These are phyloP conservation scores for Proisotoma minuta DNA, from an alignment of 2,888 invertebrate genomes.

Conservation along the genomic window DNA sequence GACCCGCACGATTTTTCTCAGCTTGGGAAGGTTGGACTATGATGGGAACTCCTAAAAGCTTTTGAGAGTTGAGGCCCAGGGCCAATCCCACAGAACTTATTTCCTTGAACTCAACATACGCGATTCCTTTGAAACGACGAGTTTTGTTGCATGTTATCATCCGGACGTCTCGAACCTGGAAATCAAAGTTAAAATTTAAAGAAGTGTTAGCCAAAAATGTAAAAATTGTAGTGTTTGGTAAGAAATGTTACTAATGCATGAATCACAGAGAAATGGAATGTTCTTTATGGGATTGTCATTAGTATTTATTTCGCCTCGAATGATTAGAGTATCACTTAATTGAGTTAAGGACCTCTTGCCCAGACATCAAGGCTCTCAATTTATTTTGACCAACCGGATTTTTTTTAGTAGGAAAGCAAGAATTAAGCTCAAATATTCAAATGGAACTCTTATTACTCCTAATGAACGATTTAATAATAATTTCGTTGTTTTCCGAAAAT, in stretches of 20 bases:
- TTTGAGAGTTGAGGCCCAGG: slow-evolving; percentile 90
- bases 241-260: no score
- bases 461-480: neutral
- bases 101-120: slow-evolving; percentile 99
- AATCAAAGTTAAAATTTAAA: no score
- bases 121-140: slow-evolving; percentile 95
- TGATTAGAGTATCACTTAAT: no score
- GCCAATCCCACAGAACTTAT: slow-evolving; percentile 95
- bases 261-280: no score
- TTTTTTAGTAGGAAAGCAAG: neutral
- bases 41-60: slow-evolving; percentile 89
- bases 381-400: no score
- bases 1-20: slow-evolving; percentile 84
- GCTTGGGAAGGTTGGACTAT: slow-evolving; percentile 97
- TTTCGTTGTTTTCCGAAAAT: neutral
- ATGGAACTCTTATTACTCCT: neutral
- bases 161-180: slow-evolving; percentile 76
- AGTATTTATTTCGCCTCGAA: no score
- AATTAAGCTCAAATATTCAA: neutral
- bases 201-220: no score
- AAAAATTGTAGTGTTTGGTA: no score
- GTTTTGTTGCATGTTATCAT: slow-evolving; percentile 99
- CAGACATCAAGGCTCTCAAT: no score
- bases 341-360: no score
- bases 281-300: no score